Evolutionary conservation across 2,888 invertebrate genomes (phyloP).

Genomic region (Horisme vitalbata): DNA sequence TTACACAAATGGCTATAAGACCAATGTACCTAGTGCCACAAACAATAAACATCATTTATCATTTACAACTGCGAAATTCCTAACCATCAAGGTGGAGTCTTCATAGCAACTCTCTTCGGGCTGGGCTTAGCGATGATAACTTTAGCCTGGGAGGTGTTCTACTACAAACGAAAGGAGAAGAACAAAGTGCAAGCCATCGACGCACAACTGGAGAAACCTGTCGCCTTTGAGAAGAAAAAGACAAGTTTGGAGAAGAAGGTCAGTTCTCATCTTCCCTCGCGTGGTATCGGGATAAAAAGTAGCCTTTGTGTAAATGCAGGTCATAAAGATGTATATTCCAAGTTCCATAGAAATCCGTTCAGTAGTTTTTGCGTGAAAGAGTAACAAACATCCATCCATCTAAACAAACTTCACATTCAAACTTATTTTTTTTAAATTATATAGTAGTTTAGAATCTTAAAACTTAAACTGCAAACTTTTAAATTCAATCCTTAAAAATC

Average conservation of each 20-base stretch:
- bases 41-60: background rate
- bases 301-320: too few species aligned
- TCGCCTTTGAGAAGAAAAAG: slow-evolving; percentile 42
- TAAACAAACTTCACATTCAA: too few species aligned
- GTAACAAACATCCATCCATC: too few species aligned
- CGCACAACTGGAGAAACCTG: slow-evolving; percentile 45
- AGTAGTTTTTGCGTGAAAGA: too few species aligned
- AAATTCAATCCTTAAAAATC: too few species aligned
- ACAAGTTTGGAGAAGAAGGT: slow-evolving; percentile 22
- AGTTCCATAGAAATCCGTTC: too few species aligned
- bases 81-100: slow-evolving; percentile 88
- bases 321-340: too few species aligned
- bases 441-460: too few species aligned
- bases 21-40: background rate
- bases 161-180: slow-evolving; percentile 85
- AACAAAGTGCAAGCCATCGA: slow-evolving; percentile 52
- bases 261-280: background rate
- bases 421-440: too few species aligned
- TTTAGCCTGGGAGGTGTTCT: slow-evolving; percentile 90
- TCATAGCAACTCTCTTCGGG: slow-evolving; percentile 94
- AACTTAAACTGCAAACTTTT: too few species aligned
- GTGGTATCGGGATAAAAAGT: too few species aligned
- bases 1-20: too few species aligned
- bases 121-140: slow-evolving; percentile 93
- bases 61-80: slow-evolving; percentile 7